Evolutionary conservation across 2,888 invertebrate species (phyloP), one percentile per base, ranked within the genome.

Genomic region (Ectemnius cavifrons): DNA sequence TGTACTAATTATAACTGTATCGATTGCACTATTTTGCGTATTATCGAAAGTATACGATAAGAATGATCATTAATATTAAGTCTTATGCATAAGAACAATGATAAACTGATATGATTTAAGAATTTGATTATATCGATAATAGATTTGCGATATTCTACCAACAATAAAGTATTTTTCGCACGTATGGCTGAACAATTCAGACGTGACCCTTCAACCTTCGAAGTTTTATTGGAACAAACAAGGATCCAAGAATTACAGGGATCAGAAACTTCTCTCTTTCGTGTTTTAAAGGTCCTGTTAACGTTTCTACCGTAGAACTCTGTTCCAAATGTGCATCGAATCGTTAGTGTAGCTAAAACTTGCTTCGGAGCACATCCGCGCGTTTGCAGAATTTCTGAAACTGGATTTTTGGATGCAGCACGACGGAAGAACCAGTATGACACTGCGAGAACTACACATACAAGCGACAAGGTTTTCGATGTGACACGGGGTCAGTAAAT

Each of bases 181-280:
- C 37, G 37, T 37, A 1, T 37, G 8, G 6, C 8, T 11, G 8
- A 37, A 37, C 37, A 73, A 67, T 58, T 61, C 11, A 62, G 27
- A 5, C 47, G 45, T 16, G 47, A 37, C 11, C n/a, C 60, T 52
- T 37, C 11, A 27, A 62, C 63, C 64, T 69, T 46, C 47, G 67
- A 78, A 70, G 77, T 47, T 58, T 37, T 69, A 52, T 66, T 75
- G 77, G 71, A 65, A 20, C 65, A 69, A 58, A 46, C 57, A 49
- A 67, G 63, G 56, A 45, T 11, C 14, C 13, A 37, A 37, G 37
- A 37, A 8, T 63, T 62, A 47, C 59, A 67, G 67, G 56, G 57
- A 72, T 64, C 27, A 57, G 62, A 68, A 66, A 73, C 64, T 58
- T 63, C 63, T 49, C 20, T 57, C 52, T 27, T 28, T 56, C 63